These are phyloP conservation scores for Lasioglossum lativentre DNA, from an alignment of 2,888 invertebrate genomes.

Conservation along the genomic window DNA sequence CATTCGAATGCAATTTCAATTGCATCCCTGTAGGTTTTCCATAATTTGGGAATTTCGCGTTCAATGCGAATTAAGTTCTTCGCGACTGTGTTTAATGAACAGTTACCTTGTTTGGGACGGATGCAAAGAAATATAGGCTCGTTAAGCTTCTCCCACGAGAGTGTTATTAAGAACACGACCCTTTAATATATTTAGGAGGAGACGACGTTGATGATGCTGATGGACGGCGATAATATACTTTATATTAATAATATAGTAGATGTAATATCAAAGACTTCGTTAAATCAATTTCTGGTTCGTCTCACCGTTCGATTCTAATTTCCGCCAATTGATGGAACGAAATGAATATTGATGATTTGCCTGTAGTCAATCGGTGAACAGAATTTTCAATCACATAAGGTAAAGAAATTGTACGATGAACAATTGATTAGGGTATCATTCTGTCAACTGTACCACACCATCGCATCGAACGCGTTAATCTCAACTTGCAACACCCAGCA, in stretches of 20 bases:
- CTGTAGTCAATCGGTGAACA: no score
- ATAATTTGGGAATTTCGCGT: not conserved
- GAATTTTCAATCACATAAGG: not conserved
- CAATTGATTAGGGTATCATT: no score
- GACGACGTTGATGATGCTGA: not conserved
- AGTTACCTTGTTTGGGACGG: slow-evolving; percentile 42
- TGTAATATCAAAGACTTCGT: no score
- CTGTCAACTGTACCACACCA: no score
- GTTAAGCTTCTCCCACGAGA: not conserved
- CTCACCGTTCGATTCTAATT: no score
- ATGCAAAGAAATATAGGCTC: slow-evolving; percentile 22
- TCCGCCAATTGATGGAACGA: no score
- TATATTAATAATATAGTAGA: no score
- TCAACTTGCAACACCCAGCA: not conserved
- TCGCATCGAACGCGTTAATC: not conserved
- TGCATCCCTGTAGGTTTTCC: slow-evolving; percentile 21
- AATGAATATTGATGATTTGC: no score
- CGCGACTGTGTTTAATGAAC: slow-evolving; percentile 19
- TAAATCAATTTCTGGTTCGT: no score
- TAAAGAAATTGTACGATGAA: not conserved
- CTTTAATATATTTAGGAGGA: not conserved
- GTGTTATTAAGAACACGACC: not conserved
- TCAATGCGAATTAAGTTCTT: not conserved
- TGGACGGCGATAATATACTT: no score
- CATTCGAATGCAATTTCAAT: not conserved